Evolutionary conservation across 2,888 invertebrate genomes (phyloP), one percentile per base, ranked within the genome.

Genomic region (Stenotaenia linearis): DNA sequence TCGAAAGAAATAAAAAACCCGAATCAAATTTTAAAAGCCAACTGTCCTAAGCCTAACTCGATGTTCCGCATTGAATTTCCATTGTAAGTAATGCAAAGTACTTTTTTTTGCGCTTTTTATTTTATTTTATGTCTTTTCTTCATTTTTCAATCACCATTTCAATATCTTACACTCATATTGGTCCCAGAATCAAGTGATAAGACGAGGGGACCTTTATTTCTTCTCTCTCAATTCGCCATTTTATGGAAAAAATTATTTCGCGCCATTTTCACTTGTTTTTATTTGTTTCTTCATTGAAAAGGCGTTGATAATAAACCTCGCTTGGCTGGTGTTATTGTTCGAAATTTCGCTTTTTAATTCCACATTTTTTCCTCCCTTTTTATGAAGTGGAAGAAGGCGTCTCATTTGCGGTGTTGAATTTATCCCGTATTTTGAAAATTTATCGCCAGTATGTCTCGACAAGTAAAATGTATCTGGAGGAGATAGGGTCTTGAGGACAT

Each of bases 401-500:
- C 69, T 69, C 69, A 69, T 69, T 69, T 69, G 69, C 69, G 69
- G 69, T 69, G 69, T 28, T 28, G 69, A 69, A 69, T 69, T 69
- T 69, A 50, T 69, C 69, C 69, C 23, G n/a, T n/a, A 12, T 23
- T 69, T 69, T n/a, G 9, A 28, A 69, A 69, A 69, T 69, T 69
- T 69, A 69, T 69, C 69, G n/a, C 50, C 69, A 69, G 69, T 7
- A 15, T 28, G 69, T 69, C 69, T 69, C 69, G 69, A 69, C 69
- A 69, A 69, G 69, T 69, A 69, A 69, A 69, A 69, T 69, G 69
- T 69, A 69, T 69, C 69, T 69, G 25, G 10, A 69, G 69, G 28
- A 69, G 69, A 69, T 69, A 69, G 69, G 69, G 69, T 69, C 69
- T 50, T 69, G 69, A 69, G 69, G 69, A 69, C 69, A 69, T 69